Evolutionary conservation across 1,140 invertebrate species (phyloP).

Genomic region (Trigoniulus corallinus): DNA sequence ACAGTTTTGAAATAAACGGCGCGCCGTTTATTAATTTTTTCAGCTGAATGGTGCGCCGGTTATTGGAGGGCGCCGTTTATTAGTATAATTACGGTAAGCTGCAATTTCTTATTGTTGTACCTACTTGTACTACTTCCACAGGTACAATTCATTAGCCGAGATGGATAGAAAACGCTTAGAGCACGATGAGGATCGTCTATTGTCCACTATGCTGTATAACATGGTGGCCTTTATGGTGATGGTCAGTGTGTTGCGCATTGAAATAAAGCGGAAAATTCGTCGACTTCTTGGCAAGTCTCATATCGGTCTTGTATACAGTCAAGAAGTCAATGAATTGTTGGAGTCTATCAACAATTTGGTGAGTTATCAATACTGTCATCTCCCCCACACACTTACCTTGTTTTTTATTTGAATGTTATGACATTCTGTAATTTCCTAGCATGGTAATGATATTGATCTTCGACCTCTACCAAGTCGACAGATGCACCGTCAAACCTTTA

Average conservation of each 20-base stretch:
- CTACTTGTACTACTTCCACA: slow-evolving; percentile 17
- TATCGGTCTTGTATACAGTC: slow-evolving; percentile 91
- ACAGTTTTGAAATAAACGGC: too few species aligned
- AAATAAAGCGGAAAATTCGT: slow-evolving; percentile 80
- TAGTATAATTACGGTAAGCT: too few species aligned
- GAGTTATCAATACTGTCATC: too few species aligned
- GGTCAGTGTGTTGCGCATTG: slow-evolving; percentile 69
- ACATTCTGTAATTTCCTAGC: slow-evolving; percentile 21
- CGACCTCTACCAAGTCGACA: slow-evolving; percentile 69
- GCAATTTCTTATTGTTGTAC: neutral
- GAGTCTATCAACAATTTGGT: slow-evolving; percentile 91
- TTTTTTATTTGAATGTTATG: slow-evolving; percentile 1
- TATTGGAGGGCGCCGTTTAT: too few species aligned
- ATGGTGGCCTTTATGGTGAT: slow-evolving; percentile 91
- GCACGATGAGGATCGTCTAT: slow-evolving; percentile 90
- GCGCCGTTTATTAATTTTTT: too few species aligned
- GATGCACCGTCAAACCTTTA: slow-evolving; percentile 92
- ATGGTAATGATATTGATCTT: slow-evolving; percentile 90
- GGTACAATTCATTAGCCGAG: slow-evolving; percentile 81
- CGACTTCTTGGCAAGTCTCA: slow-evolving; percentile 93
- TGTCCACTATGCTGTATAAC: slow-evolving; percentile 93
- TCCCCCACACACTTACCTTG: slow-evolving; percentile 5
- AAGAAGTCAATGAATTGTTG: slow-evolving; percentile 90
- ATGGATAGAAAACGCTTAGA: slow-evolving; percentile 89
- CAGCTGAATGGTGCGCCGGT: too few species aligned